These are phyloP conservation scores for Cephalopachus bancanus DNA, from an alignment of 2,797 vertebrate species.

Conservation along the genomic window DNA sequence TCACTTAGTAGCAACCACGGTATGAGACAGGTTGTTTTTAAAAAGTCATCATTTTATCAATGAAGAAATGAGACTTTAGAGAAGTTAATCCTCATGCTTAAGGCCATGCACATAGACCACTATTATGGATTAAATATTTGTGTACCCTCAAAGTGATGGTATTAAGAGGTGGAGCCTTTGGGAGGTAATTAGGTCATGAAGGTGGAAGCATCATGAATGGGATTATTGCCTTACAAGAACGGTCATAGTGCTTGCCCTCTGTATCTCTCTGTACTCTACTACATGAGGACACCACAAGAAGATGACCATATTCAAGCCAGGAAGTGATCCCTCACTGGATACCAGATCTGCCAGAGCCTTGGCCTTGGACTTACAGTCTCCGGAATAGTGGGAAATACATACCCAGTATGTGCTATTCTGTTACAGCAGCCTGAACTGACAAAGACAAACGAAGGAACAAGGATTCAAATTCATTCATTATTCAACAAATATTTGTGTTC, in stretches of 20 bases:
- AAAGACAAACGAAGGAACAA: background rate
- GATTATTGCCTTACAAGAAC: background rate
- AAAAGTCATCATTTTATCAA: background rate
- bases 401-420: background rate
- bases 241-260: background rate
- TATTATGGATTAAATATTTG: background rate
- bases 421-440: background rate
- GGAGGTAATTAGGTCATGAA: background rate
- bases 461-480: background rate
- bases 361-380: background rate
- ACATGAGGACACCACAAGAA: background rate
- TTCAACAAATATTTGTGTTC: conserved; percentile 42
- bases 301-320: background rate
- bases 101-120: background rate
- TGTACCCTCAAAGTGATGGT: too few relatives aligned
- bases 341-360: background rate
- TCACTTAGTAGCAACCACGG: background rate
- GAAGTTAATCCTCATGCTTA: background rate
- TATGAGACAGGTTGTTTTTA: background rate
- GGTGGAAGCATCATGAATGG: background rate
- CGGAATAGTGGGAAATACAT: background rate
- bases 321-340: background rate
- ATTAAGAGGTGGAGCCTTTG: background rate
- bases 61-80: background rate
- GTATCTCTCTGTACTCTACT: background rate